Percentiles rank a stretch among this genome's conserved stretches.
Conservation (phyloP, 2,113 vertebrate genomes). For the Clarias magur region DNA sequence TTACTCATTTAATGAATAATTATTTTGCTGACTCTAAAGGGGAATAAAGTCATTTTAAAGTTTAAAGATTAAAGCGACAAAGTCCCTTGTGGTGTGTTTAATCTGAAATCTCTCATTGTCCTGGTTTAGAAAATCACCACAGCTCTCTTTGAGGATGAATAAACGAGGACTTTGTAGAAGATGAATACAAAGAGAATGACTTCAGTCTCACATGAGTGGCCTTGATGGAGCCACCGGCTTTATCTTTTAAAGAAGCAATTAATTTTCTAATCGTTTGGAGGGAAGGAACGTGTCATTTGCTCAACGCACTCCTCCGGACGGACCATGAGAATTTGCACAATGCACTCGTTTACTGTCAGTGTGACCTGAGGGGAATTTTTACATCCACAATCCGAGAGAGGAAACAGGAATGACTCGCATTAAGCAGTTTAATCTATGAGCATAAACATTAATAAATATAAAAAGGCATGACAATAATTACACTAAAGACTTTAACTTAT, state of each 20-base stretch:
- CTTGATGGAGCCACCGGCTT: conserved; percentile 43
- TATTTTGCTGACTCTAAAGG: conserved; percentile 1
- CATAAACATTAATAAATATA: not conserved
- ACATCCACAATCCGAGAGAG: conserved; percentile 6
- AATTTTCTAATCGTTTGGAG: conserved; percentile 53
- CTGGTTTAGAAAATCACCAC: conserved; percentile 20
- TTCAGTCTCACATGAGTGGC: conserved; percentile 44
- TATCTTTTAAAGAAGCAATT: conserved; percentile 62
- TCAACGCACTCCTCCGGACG: not conserved
- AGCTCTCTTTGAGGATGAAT: conserved; percentile 29
- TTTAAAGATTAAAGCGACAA: not conserved
- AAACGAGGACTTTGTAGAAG: conserved; percentile 25
- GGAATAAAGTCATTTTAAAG: not conserved
- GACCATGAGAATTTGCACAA: conserved; percentile 37
- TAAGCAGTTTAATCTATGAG: not conserved
- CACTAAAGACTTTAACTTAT: too few relatives aligned
- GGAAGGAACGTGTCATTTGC: conserved; percentile 3
- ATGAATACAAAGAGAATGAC: conserved; percentile 15
- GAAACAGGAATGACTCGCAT: not conserved
- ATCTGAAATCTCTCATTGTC: conserved; percentile 12
- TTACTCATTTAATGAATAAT: not conserved
- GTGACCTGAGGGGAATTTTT: not conserved
- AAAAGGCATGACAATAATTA: not conserved
- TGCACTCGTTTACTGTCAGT: conserved; percentile 2
- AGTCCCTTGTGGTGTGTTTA: not conserved